Base-by-base conservation (phyloP, 2,888 invertebrate species). In the Tridacna gigas region DNA sequence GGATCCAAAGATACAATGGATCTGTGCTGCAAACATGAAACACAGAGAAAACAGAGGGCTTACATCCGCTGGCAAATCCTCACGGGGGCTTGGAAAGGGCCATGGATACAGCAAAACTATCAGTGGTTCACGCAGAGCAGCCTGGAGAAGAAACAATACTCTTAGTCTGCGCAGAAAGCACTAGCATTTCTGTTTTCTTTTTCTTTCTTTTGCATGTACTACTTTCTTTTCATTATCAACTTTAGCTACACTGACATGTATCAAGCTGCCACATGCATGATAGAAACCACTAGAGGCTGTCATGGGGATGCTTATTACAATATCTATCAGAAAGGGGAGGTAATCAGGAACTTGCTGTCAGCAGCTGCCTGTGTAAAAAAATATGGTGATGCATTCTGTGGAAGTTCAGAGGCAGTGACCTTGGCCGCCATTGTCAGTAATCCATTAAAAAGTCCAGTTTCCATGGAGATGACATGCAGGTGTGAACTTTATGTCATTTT, bases 21-120 rank as follows among this genome's bases (percentile, higher is more conserved):
- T 99, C 89, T 98, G 98, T 95, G 97, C 98, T 85, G 97, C 99
- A 63, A 98, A 99, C 28, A 98, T 98, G 95, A 99, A 99, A 95
- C 99, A 99, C 95, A 97, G 99, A 94, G 99, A 99, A 95, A 96
- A 99, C 95, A 97, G 99, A 93, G 99, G 99, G 84, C 97, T 99
- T 91, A 99, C 99, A 0, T 98, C 99, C 0, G 97, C 99, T 65
- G 99, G 99, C 77, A 97, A 97, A 94, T 99, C 98, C 93, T 99
- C 99, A 3, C 96, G 99, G 91, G 99, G 99, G 90, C 96, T 99
- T 89, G 95, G 95, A 83, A 94, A 95, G 88, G 95, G 95, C 83
- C 98, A 98, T 95, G 97, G 97, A 90, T 99, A 96, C 96, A 97
- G 97, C 67, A 98, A 99, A 95, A 99, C 99, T 82, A 98, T 97